Evolutionary conservation across 1,140 invertebrate species (phyloP).

Genomic region (Caenorhabditis elegans): WBcel235 BX284602.5:11214001-11214500

Average conservation of each 20-base stretch:
- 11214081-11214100: background rate
- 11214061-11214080: background rate
- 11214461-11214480: background rate
- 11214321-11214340: background rate
- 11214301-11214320: slow-evolving; percentile 19
- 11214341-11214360: background rate
- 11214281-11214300: background rate
- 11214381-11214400: background rate
- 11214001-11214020: background rate
- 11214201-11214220: background rate
- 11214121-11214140: background rate
- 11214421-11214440: background rate
- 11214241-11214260: background rate
- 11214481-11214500: background rate
- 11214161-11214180: background rate
- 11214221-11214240: background rate
- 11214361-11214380: background rate
- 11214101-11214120: background rate
- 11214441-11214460: background rate
- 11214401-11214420: background rate
- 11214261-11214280: background rate
- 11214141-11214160: slow-evolving; percentile 14
- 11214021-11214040: background rate
- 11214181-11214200: background rate
- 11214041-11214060: background rate